Evolutionary conservation across 2,113 vertebrate species (phyloP).

Genomic region (Phyllopteryx taeniolatus): DNA sequence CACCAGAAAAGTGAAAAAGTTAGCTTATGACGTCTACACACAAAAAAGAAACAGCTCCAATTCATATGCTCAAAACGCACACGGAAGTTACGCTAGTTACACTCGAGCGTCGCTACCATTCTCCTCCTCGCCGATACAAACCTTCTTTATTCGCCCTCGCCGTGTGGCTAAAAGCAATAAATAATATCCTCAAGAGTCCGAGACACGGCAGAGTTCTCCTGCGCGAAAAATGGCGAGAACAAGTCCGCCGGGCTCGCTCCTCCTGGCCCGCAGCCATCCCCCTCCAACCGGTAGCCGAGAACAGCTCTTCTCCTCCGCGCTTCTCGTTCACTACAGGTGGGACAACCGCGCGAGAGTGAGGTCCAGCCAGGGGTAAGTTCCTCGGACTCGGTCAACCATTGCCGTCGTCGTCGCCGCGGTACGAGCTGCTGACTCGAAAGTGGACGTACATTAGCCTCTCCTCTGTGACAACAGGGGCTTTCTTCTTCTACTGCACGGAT

Average conservation of each 20-base stretch:
- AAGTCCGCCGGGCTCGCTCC: conserved; percentile 39
- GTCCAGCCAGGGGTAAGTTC: conserved; percentile 58
- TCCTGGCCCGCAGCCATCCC: conserved; percentile 59
- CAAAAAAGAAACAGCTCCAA: no score
- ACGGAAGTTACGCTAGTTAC: neutral
- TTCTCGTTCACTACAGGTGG: conserved; percentile 27
- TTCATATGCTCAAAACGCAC: neutral
- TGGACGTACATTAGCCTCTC: conserved; percentile 23
- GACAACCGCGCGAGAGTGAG: conserved; percentile 41
- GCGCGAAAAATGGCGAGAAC: conserved; percentile 29
- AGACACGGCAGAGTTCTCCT: conserved; percentile 54
- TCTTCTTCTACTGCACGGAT: conserved; percentile 29
- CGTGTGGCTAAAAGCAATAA: conserved; percentile 77
- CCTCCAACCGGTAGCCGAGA: neutral
- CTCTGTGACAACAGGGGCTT: conserved; percentile 3
- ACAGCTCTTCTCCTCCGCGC: conserved; percentile 43
- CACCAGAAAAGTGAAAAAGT: neutral
- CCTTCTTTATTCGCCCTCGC: conserved; percentile 77
- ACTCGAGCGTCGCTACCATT: neutral
- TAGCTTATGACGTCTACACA: neutral
- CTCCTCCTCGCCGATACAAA: conserved; percentile 50
- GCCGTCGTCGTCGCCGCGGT: conserved; percentile 12
- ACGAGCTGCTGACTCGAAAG: conserved; percentile 21
- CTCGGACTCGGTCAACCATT: conserved; percentile 69
- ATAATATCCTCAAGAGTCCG: conserved; percentile 74